These are phyloP conservation scores for Austrofundulus limnaeus DNA, from an alignment of 2,113 vertebrate genomes.

Conservation along the genomic window DNA sequence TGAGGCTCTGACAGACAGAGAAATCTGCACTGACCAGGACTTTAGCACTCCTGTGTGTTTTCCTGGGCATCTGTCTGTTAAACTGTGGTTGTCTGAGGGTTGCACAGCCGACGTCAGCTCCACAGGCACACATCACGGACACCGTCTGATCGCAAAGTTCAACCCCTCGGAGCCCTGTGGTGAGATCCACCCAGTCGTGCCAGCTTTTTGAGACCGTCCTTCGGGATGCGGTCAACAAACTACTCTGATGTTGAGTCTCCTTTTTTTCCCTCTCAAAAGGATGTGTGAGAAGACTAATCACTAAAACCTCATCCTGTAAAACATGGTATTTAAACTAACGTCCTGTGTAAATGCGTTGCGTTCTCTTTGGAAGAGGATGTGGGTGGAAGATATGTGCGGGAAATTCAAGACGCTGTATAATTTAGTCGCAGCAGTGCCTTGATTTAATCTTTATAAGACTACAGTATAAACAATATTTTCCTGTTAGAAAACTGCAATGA, in stretches of 20 bases:
- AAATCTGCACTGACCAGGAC: conserved; percentile 31
- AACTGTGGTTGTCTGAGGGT: conserved; percentile 66
- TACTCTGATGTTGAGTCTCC: conserved; percentile 39
- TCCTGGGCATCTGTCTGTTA: conserved; percentile 52
- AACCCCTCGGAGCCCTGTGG: conserved; percentile 37
- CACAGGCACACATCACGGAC: conserved; percentile 15
- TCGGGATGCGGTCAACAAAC: conserved; percentile 64
- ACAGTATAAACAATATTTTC: conserved; percentile 62
- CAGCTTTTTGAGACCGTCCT: conserved; percentile 43
- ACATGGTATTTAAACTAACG: conserved; percentile 50
- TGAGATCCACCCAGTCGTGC: conserved; percentile 28
- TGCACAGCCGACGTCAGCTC: conserved; percentile 44
- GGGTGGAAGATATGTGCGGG: conserved; percentile 43
- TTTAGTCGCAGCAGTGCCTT: conserved; percentile 37
- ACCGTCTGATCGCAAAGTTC: conserved; percentile 35
- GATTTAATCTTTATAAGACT: conserved; percentile 55
- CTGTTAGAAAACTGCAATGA: conserved; percentile 35
- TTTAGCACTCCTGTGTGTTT: conserved; percentile 50
- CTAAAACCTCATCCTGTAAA: conserved; percentile 59
- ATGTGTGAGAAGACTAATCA: conserved; percentile 64
- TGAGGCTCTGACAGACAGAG: conserved; percentile 30
- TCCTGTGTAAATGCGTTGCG: conserved; percentile 47
- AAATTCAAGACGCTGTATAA: conserved; percentile 51
- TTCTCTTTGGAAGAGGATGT: conserved; percentile 58
- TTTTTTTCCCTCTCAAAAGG: conserved; percentile 59